Evolutionary conservation across 2,113 vertebrate genomes (phyloP), one percentile per base, ranked within the genome.

Genomic region (Narcine bancroftii): DNA sequence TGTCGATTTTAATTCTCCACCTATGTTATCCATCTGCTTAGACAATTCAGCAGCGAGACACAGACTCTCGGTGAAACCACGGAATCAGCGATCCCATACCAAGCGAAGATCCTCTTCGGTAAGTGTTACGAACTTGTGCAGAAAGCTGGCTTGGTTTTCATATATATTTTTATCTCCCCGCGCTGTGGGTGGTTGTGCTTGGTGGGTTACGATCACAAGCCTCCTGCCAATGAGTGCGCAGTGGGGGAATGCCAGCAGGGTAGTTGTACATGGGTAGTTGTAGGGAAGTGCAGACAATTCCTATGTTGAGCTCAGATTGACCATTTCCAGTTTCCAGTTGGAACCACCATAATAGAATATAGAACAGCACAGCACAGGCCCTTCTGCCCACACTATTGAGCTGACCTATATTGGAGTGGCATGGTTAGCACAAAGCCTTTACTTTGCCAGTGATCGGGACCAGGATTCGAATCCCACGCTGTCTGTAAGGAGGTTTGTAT

Each of bases 11-110:
- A 95, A 95, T 93, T 92, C 93, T 89, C 97, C 97, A 72, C 95
- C 97, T 65, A 95, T 96, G 75, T 95, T 95, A 93, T 96, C 94
- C 4, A 94, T 96, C 92, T 97, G 96, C 95, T 94, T 99, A 94
- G 97, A 99, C 94, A 99, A 96, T 92, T 98, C 98, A 91, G 98
- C 98, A 39, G 98, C 98, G 33, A 98, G 96, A 77, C 98, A 99
- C 93, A 97, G 98, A 73, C 97, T 99, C 95, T 95, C 97, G 65
- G 93, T 99, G 73, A 99, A 98, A 93, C 99, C 99, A 26, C 96
- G 96, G 93, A 97, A 99, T 91, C 98, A 98, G 95, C 96, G 99
- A 92, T 97, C 96, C 85, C 93, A 94, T 93, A 95, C 95, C 89
- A 98, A 96, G 93, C 95, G 93, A 93, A 96, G 95, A 65, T 93